phyloP scores from a whole-genome alignment of 2,797 vertebrate genomes.

The Propithecus deckenii region DNA sequence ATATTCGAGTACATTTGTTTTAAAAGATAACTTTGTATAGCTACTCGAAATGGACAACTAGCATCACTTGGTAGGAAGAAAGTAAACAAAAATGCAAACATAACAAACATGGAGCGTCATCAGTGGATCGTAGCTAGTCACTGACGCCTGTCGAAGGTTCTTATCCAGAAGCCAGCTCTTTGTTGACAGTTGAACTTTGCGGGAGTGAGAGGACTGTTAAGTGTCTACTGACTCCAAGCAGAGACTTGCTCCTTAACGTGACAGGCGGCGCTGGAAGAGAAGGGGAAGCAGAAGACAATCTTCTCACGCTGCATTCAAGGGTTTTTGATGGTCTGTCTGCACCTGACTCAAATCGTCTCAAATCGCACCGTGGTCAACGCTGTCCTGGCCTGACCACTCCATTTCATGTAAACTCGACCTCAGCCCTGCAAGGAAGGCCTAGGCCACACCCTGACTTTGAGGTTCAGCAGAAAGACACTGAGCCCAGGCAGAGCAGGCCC shows the following conservation, averaged over 20 bases:
- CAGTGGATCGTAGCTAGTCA: too few species aligned
- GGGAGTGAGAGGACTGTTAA: neutral
- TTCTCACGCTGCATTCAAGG: neutral
- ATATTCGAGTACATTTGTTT: neutral
- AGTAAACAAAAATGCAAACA: neutral
- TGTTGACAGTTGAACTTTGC: neutral
- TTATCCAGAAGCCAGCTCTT: neutral
- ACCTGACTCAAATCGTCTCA: neutral
- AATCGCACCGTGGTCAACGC: fast-evolving
- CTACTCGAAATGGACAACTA: neutral
- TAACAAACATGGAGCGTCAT: fast-evolving
- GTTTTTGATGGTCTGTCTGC: neutral
- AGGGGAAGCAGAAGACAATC: neutral
- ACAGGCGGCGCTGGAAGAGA: neutral
- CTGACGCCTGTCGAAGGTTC: neutral
- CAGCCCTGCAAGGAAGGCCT: neutral
- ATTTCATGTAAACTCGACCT: neutral
- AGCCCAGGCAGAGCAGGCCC: fast-evolving
- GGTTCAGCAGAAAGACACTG: neutral
- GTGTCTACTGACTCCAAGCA: neutral
- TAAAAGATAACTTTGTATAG: neutral
- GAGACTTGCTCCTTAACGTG: neutral
- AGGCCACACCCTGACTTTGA: neutral
- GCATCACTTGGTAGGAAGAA: neutral
- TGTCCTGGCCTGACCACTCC: neutral